Base-by-base conservation (phyloP, 2,888 invertebrate species). In the Lampropteryx suffumata region DNA sequence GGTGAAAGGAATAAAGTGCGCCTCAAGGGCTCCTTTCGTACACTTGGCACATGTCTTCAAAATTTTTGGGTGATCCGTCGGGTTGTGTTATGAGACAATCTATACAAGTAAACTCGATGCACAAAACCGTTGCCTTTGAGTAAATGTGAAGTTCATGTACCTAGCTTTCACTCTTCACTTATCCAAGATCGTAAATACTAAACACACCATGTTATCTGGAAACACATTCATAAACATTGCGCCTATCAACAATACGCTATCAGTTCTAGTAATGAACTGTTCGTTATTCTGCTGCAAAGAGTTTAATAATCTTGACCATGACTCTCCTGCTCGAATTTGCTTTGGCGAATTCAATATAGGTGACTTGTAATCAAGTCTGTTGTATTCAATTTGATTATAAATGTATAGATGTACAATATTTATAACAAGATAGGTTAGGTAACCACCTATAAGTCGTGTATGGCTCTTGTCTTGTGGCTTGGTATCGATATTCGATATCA, bases 181-280 rank as follows among this genome's bases (percentile, higher is more conserved):
- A 71, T 64, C 61, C 62, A 56, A 69, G 66, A 76, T 77, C 69
- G 75, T 81, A 24, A 24, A 24, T 7, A 24, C 24, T 24, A 81
- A 82, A 80, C 73, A 80, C 55, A 67, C 67, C 35, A 67, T 62
- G 68, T 69, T 82, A 81, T 80, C 78, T 72, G 54, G 55, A 68
- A 69, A 68, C 65, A 68, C 67, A 72, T 76, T 71, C 66, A 71
- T 74, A 76, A 73, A 69, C 67, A 70, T 46, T 52, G 57, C 61
- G 67, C 59, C 64, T 74, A 79, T 76, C 75, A 72, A 60, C 57
- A 46, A 50, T 29, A 48, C 51, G 66, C 67, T 72, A 76, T 73
- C 70, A 62, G 46, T 24, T 42, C 30, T 41, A 24, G 35, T 45
- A 36, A 42, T 21, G 8, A 24, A 46, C 41, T 45, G 24, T 55